Conservation (phyloP, 2,888 invertebrate genomes). For the Brachyptera putata region DNA sequence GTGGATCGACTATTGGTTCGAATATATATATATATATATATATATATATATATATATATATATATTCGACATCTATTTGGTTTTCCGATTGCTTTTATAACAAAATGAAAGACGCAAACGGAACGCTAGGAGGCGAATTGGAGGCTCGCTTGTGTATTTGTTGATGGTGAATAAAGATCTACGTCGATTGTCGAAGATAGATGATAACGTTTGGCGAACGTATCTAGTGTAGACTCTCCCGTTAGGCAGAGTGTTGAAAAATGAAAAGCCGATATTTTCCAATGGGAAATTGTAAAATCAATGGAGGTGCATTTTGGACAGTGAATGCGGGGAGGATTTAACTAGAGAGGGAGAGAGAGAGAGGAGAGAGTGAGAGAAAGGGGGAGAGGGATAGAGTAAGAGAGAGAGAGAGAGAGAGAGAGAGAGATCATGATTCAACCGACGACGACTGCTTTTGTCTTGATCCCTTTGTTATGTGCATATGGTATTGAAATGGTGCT, state of each 20-base stretch:
- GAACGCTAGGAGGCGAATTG: not conserved
- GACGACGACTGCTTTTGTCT: constrained; percentile 26
- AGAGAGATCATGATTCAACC: constrained; percentile 9
- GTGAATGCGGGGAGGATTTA: constrained; percentile 8
- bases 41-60: no score
- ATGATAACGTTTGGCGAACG: constrained; percentile 28
- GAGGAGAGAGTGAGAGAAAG: constrained; percentile 7
- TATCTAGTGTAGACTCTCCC: constrained; percentile 18
- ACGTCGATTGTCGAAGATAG: constrained; percentile 20
- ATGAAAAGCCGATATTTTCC: constrained; percentile 32
- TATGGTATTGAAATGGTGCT: constrained; percentile 18
- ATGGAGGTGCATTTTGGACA: constrained; percentile 30
- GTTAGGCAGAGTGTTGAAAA: constrained; percentile 21
- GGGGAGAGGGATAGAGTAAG: not conserved
- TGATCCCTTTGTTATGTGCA: constrained; percentile 30
- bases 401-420: constrained; percentile 7
- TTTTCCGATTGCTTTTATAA: constrained; percentile 5
- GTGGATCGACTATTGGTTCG: no score
- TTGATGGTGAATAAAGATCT: constrained; percentile 5
- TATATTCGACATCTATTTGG: constrained; percentile 19
- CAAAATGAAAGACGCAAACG: not conserved
- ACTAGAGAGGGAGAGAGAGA: not conserved
- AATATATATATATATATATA: no score
- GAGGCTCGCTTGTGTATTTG: constrained; percentile 14
- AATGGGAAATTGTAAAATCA: constrained; percentile 34